phyloP scores from a whole-genome alignment of 1,140 invertebrate species.

The Drosophila bipectinata region DNA sequence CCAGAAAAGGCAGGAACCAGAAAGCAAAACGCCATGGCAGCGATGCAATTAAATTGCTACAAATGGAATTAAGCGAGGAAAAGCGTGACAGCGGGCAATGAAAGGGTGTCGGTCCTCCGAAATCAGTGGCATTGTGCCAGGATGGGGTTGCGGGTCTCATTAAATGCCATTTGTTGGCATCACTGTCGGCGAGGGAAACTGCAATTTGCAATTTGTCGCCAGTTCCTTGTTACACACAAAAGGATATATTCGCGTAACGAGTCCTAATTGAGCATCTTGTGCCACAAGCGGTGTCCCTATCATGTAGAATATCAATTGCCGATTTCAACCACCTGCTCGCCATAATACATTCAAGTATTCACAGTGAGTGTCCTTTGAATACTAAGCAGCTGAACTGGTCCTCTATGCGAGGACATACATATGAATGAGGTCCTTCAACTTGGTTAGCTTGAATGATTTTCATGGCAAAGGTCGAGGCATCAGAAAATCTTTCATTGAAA shows the following conservation, averaged over 20 bases:
- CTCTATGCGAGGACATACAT: slow-evolving; percentile 4
- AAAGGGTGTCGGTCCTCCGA: slow-evolving; percentile 28
- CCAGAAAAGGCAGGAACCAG: slow-evolving; percentile 17
- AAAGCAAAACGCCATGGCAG: slow-evolving; percentile 6
- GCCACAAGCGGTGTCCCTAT: slow-evolving; percentile 27
- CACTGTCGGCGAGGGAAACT: slow-evolving; percentile 1
- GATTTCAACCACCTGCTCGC: slow-evolving; percentile 17
- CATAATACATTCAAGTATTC: slow-evolving; percentile 13
- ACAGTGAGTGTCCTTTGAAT: slow-evolving; percentile 23
- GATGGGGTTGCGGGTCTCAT: slow-evolving; percentile 36
- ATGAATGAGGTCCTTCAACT: slow-evolving; percentile 39
- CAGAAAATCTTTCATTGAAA: neutral
- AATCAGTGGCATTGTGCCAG: slow-evolving; percentile 58
- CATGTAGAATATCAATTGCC: slow-evolving; percentile 15
- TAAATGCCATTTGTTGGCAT: slow-evolving; percentile 49
- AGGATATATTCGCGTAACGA: slow-evolving; percentile 10
- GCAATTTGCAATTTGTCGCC: slow-evolving; percentile 1
- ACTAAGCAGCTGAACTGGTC: slow-evolving; percentile 17
- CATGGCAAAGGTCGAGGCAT: neutral
- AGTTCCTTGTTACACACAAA: neutral
- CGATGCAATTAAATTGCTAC: slow-evolving; percentile 74
- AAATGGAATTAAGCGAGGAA: slow-evolving; percentile 75
- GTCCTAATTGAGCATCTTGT: slow-evolving; percentile 31
- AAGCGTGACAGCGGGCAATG: slow-evolving; percentile 52
- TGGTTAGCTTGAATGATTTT: neutral